Evolutionary conservation across 1,140 invertebrate species (phyloP), one percentile per base, ranked within the genome.

Genomic region (Eulimnadia texana): DNA sequence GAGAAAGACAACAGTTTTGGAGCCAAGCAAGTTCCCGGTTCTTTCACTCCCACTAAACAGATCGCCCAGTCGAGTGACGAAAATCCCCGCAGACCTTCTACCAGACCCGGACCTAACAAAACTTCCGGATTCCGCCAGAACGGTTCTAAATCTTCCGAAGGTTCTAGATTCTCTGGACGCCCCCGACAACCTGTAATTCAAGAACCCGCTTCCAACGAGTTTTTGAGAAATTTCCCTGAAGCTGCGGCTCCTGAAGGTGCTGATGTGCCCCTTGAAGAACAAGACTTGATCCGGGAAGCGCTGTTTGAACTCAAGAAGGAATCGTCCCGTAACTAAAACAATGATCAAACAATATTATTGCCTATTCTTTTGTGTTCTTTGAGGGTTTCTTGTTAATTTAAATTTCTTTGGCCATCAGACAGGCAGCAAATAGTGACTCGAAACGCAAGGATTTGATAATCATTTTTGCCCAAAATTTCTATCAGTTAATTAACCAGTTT

Each of bases 221-320:
- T 42, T 16, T 9, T 42, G 6, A 42, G 16, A 6, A 42, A 42
- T 16, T 63, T 63, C 22, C 62, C 62, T 3, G 62, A 63, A 60
- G 56, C 59, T n/a, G 62, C 62, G 13, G 62, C 62, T 27, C 62
- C 62, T 19, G 62, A 63, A 53, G 62, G 62, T 47, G 56, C 25
- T 27, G 62, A 63, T 33, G 62, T 63, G 9, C 62, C 62, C 16
- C 22, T 58, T 13, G 62, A 63, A 13, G 62, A 63, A 57, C 56
- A 58, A 19, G 57, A 24, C 23, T 50, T 57, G 27, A 63, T 63
- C 29, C 55, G 56, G 19, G 56, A 58, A 20, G 56, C 55, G 6
- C 42, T 63, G 22, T 63, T 28, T 22, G 62, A 59, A 47, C 56
- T 59, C 28, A 58, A 52, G 16, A 63, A 63, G 50, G 61, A 49